Conservation (phyloP, 2,888 invertebrate genomes). For the Morpho deidamia region DNA sequence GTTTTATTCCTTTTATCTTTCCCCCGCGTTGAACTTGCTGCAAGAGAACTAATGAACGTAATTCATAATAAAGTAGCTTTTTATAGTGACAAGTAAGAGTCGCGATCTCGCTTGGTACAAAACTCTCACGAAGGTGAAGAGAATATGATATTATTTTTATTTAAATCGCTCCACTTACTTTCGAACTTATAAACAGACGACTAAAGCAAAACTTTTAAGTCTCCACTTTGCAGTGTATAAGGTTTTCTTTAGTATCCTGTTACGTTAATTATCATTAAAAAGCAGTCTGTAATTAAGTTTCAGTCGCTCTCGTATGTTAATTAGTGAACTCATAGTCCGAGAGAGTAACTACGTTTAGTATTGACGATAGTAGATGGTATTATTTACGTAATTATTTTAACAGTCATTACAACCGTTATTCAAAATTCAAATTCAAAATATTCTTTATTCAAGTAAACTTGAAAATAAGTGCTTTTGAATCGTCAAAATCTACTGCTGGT, state of each 20-base stretch:
- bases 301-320: slow-evolving; percentile 1
- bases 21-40: slow-evolving; percentile 10
- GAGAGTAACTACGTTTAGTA: neutral
- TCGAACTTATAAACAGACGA: no score
- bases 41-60: slow-evolving; percentile 10
- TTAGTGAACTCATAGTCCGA: neutral
- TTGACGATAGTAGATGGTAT: neutral
- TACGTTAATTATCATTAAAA: slow-evolving; percentile 8
- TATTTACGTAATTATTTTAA: no score
- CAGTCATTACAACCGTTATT: no score
- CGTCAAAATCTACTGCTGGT: no score
- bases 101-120: no score
- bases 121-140: no score
- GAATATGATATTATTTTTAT: no score
- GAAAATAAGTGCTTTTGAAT: no score
- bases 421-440: no score
- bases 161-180: no score
- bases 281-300: slow-evolving; percentile 6
- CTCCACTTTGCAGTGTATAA: neutral
- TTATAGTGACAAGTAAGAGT: neutral
- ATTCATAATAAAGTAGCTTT: slow-evolving; percentile 1
- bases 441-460: no score
- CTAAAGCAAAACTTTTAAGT: neutral
- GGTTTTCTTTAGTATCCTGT: neutral
- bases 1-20: slow-evolving; percentile 20